Evolutionary conservation across 2,888 invertebrate genomes (phyloP).

Genomic region (Dryobotodes eremita): DNA sequence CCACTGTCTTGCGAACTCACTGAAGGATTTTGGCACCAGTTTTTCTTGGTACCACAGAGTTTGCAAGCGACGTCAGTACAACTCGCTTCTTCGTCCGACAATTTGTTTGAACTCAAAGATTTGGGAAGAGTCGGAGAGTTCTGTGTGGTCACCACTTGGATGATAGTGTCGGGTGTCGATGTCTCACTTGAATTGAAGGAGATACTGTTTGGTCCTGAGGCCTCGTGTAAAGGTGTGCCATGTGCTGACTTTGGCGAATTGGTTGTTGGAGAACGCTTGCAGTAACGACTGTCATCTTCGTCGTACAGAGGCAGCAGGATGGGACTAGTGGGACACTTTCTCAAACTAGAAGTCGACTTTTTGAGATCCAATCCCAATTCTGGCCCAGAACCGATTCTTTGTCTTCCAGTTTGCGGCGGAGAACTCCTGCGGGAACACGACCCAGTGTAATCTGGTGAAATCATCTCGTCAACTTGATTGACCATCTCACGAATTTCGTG

Average conservation of each 20-base stretch:
- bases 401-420: conserved; percentile 85
- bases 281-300: conserved; percentile 79
- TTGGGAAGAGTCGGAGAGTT: conserved; percentile 87
- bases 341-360: conserved; percentile 76
- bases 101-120: conserved; percentile 90
- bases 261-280: conserved; percentile 79
- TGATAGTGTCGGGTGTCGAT: conserved; percentile 89
- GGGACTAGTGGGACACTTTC: conserved; percentile 89
- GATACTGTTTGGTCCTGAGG: conserved; percentile 86
- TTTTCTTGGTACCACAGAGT: conserved; percentile 89
- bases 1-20: conserved; percentile 95
- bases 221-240: conserved; percentile 85
- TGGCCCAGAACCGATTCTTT: conserved; percentile 86
- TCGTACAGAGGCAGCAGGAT: conserved; percentile 81
- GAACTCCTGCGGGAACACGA: conserved; percentile 84
- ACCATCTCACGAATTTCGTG: conserved; percentile 94
- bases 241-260: conserved; percentile 87
- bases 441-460: conserved; percentile 87
- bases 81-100: conserved; percentile 91
- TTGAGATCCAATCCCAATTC: conserved; percentile 85
- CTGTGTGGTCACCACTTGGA: conserved; percentile 86
- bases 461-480: conserved; percentile 93
- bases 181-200: conserved; percentile 90
- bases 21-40: conserved; percentile 92
- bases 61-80: conserved; percentile 86